Evolutionary conservation across 1,140 invertebrate genomes (phyloP).

Genomic region (Calycopis cecrops): DNA sequence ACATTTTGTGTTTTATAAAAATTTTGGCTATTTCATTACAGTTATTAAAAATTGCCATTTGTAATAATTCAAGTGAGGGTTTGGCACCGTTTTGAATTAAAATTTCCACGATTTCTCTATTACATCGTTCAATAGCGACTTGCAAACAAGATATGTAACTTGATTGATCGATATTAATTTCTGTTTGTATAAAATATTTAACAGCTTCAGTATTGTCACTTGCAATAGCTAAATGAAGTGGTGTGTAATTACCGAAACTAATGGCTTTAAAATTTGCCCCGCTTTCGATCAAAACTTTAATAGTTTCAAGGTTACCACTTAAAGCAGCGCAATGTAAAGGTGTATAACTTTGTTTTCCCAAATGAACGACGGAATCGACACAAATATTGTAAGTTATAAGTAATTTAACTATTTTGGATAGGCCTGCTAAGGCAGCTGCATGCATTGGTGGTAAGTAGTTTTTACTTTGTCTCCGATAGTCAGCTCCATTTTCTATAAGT

Average conservation of each 20-base stretch:
- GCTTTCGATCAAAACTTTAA: constrained; percentile 1
- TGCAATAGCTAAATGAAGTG: neutral
- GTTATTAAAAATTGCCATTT: neutral
- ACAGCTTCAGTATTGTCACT: neutral
- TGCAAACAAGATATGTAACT: neutral
- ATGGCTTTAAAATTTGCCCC: neutral
- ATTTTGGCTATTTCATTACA: neutral
- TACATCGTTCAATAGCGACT: neutral
- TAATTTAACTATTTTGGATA: constrained; percentile 1
- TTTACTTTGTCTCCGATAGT: neutral
- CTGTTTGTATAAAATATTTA: neutral
- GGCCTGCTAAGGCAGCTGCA: neutral
- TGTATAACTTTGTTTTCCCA: neutral
- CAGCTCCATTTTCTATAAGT: neutral
- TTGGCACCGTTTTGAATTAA: neutral
- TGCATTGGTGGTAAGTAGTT: constrained; percentile 4
- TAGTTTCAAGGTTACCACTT: constrained; percentile 4
- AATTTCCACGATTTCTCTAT: constrained; percentile 1
- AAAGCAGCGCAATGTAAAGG: constrained; percentile 12
- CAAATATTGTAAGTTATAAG: neutral
- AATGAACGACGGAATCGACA: constrained; percentile 3
- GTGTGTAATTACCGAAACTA: constrained; percentile 3
- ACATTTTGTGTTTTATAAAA: neutral
- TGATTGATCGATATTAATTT: neutral
- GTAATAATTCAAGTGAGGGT: neutral